phyloP scores from a whole-genome alignment of 2,888 invertebrate species.

The Oxytorus armatus region DNA sequence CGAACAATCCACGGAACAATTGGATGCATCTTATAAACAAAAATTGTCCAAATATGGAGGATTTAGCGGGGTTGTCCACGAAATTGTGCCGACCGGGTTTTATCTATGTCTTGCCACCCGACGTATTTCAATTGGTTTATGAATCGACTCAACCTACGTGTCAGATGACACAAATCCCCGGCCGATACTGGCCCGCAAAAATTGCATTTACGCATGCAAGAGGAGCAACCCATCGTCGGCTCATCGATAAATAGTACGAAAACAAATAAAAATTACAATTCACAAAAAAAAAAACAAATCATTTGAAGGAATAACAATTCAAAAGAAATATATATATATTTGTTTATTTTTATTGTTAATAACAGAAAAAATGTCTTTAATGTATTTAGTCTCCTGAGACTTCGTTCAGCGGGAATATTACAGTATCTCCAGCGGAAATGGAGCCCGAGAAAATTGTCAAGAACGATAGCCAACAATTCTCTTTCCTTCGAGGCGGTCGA shows the following conservation, averaged over 20 bases:
- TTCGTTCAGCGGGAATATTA: conserved; percentile 82
- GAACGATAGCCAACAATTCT: conserved; percentile 49
- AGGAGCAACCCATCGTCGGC: conserved; percentile 74
- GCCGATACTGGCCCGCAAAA: conserved; percentile 68
- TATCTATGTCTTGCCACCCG: conserved; percentile 82
- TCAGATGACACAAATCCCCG: conserved; percentile 71
- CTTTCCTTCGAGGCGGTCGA: conserved; percentile 75
- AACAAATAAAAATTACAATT: background rate
- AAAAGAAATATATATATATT: too few relatives aligned
- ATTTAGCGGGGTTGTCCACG: conserved; percentile 75
- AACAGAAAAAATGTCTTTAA: conserved; percentile 71
- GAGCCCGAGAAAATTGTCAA: conserved; percentile 73
- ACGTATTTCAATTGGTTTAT: conserved; percentile 77
- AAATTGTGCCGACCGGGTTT: conserved; percentile 81
- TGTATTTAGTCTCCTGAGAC: conserved; percentile 80
- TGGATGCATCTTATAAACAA: conserved; percentile 82
- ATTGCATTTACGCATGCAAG: conserved; percentile 73
- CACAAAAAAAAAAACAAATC: background rate
- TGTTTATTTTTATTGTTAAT: too few relatives aligned
- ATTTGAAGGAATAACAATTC: too few relatives aligned
- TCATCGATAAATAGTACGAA: conserved; percentile 79
- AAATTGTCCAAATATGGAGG: conserved; percentile 80
- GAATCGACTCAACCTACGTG: conserved; percentile 69
- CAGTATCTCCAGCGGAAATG: conserved; percentile 82
- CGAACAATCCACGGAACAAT: conserved; percentile 61